A percentile compares a stretch with the other conserved stretches of the same genome.
Conservation (phyloP, 1,140 invertebrate genomes). For the Drosophila biarmipes region DNA sequence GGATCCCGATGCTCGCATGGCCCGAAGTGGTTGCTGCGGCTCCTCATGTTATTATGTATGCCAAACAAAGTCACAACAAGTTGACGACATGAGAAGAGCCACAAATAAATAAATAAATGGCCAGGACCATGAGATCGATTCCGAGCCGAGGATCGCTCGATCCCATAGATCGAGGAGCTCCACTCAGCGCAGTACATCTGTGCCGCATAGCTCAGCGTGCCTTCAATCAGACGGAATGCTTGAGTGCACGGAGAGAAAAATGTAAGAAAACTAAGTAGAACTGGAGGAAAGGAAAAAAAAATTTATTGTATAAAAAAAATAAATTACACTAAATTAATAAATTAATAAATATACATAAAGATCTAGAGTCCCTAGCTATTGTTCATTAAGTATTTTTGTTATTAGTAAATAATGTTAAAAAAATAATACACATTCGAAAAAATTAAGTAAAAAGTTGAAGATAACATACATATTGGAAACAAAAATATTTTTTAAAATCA, state of each 20-base stretch:
- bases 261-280: background rate
- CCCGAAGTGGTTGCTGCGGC: conserved; percentile 11
- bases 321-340: too few species aligned
- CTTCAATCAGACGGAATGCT: conserved; percentile 65
- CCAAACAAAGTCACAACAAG: conserved; percentile 83
- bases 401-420: too few species aligned
- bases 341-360: too few species aligned
- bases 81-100: conserved; percentile 60
- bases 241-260: conserved; percentile 4
- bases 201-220: conserved; percentile 60
- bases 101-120: conserved; percentile 69
- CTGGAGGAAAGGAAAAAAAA: too few species aligned
- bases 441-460: too few species aligned
- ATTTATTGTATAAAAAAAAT: too few species aligned
- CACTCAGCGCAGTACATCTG: conserved; percentile 14
- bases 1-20: conserved; percentile 9
- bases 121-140: conserved; percentile 49
- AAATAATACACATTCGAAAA: too few species aligned
- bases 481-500: too few species aligned
- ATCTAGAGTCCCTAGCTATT: too few species aligned
- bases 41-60: conserved; percentile 73
- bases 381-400: too few species aligned
- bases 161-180: conserved; percentile 41
- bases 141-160: conserved; percentile 37
- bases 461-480: too few species aligned